A percentile compares a stretch with the other conserved stretches of the same genome.
Evolutionary conservation across 2,888 invertebrate genomes (phyloP).

Genomic region (Acleris cristana): DNA sequence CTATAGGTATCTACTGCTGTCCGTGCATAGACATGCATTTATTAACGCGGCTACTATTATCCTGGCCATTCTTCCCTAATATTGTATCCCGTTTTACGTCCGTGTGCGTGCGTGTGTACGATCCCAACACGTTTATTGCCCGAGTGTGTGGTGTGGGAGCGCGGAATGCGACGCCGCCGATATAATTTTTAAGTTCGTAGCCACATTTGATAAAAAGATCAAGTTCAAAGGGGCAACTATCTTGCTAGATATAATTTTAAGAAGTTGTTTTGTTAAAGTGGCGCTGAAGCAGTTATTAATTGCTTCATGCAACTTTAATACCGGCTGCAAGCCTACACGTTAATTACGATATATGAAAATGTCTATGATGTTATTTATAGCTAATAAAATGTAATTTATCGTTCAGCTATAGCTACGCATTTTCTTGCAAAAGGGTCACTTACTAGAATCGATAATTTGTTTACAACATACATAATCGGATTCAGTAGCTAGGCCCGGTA

Average conservation of each 20-base stretch:
- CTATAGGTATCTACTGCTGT: background rate
- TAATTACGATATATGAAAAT: slow-evolving; percentile 30
- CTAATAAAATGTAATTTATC: slow-evolving; percentile 34
- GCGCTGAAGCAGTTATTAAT: slow-evolving; percentile 27
- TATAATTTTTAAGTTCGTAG: slow-evolving; percentile 69
- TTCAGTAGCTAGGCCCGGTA: slow-evolving; percentile 62
- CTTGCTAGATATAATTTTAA: slow-evolving; percentile 53
- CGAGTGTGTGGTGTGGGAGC: slow-evolving; percentile 58
- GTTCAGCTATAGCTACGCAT: slow-evolving; percentile 20
- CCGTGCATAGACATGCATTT: background rate
- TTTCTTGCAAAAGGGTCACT: slow-evolving; percentile 35
- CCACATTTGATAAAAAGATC: slow-evolving; percentile 78
- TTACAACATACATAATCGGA: slow-evolving; percentile 63
- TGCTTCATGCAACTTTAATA: slow-evolving; percentile 29
- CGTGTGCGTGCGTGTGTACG: slow-evolving; percentile 40
- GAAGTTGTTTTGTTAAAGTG: slow-evolving; percentile 32
- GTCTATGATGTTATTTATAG: slow-evolving; percentile 22
- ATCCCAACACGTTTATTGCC: slow-evolving; percentile 39
- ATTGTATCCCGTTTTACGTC: slow-evolving; percentile 20
- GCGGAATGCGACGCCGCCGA: slow-evolving; percentile 73
- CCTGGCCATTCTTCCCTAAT: slow-evolving; percentile 22
- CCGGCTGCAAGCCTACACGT: slow-evolving; percentile 19
- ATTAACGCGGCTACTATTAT: background rate
- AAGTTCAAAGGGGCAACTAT: slow-evolving; percentile 75
- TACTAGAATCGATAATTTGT: slow-evolving; percentile 54